Evolutionary conservation across 2,797 vertebrate species (phyloP).

Genomic region (Nothura maculosa): DNA sequence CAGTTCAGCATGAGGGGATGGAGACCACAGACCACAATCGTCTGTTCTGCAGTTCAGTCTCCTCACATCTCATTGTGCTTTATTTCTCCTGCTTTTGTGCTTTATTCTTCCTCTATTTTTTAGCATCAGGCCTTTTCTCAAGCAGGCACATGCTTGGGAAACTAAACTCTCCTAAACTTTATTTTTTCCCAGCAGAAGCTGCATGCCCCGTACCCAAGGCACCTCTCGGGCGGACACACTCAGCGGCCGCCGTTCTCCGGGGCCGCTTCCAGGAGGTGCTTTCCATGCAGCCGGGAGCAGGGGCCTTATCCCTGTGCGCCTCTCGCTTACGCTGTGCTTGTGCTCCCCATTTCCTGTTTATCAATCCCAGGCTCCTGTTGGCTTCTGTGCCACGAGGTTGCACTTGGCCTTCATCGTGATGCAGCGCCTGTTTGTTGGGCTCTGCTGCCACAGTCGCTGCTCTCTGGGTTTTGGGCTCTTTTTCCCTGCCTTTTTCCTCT

Average conservation of each 20-base stretch:
- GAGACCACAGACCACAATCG: neutral
- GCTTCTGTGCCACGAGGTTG: neutral
- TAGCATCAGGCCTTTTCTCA: neutral
- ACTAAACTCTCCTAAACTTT: neutral
- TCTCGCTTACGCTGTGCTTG: neutral
- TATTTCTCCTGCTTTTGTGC: neutral
- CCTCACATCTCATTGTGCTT: neutral
- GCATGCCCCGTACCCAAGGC: neutral
- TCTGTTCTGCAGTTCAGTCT: neutral
- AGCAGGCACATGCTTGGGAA: neutral
- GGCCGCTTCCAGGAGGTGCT: neutral
- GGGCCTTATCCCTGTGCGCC: neutral
- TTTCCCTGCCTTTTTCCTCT: too few species aligned
- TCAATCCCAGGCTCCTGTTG: neutral
- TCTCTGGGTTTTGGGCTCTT: neutral
- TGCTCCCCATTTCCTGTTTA: slow-evolving; percentile 35
- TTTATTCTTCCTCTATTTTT: neutral
- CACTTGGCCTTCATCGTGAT: neutral
- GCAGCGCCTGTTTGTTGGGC: neutral
- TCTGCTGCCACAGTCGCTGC: neutral
- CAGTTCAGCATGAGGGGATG: neutral
- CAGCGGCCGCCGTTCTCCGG: neutral
- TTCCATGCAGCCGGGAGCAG: rapidly evolving
- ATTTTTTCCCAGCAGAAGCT: neutral
- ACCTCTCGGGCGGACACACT: neutral